Conservation (phyloP, 2,797 vertebrate species). For the Sorex maritimensis region DNA sequence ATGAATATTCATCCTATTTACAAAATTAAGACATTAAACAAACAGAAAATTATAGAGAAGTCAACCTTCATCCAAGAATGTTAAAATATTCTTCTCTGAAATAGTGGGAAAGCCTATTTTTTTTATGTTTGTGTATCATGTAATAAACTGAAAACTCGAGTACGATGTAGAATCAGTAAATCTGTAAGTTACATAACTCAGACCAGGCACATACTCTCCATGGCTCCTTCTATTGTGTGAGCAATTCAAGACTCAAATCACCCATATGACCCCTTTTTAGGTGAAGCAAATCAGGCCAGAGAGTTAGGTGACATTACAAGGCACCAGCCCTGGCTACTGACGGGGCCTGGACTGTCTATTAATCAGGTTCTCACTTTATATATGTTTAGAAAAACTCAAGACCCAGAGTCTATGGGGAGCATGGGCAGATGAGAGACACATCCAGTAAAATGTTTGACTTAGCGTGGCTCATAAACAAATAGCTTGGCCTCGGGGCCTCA, state of each 20-base stretch:
- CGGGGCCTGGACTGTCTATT: neutral
- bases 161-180: neutral
- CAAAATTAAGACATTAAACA: neutral
- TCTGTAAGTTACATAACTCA: neutral
- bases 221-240: conserved; percentile 26
- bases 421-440: neutral
- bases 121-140: neutral
- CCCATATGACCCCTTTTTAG: neutral
- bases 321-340: neutral
- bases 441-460: neutral
- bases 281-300: neutral
- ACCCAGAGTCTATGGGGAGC: neutral
- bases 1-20: neutral
- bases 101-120: neutral
- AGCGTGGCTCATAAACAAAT: neutral
- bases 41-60: conserved; percentile 7
- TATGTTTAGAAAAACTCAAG: conserved; percentile 37
- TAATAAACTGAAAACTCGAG: neutral
- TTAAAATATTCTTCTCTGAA: conserved; percentile 40
- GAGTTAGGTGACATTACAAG: neutral
- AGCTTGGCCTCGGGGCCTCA: neutral
- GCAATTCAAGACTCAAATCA: conserved; percentile 6
- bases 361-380: neutral
- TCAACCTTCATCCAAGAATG: conserved; percentile 14
- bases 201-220: neutral